phyloP scores from a whole-genome alignment of 2,113 vertebrate genomes.

The Acrocephalus kingi region DNA sequence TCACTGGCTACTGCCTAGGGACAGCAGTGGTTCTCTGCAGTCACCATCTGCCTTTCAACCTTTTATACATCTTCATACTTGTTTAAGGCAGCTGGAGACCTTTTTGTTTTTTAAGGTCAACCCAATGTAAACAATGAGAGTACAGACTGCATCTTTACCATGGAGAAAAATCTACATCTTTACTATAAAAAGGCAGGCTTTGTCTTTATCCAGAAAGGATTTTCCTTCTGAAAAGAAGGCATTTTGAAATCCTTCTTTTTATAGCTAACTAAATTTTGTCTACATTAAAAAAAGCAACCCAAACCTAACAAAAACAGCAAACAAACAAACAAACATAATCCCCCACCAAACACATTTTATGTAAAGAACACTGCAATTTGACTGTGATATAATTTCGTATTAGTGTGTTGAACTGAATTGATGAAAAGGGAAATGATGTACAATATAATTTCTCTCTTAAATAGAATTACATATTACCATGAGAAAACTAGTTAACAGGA shows the following conservation, averaged over 20 bases:
- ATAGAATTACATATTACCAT: neutral
- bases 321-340: neutral
- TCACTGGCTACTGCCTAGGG: neutral
- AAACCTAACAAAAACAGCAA: neutral
- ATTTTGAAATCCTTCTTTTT: neutral
- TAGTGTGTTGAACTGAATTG: neutral
- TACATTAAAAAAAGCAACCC: neutral
- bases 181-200: neutral
- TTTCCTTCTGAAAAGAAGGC: neutral
- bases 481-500: slow-evolving; percentile 24
- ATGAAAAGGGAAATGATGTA: neutral
- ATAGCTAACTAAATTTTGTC: neutral
- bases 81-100: neutral
- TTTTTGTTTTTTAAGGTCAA: neutral
- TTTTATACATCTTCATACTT: neutral
- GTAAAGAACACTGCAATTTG: neutral
- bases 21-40: neutral
- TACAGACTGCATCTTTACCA: neutral
- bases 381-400: neutral
- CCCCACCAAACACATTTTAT: neutral
- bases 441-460: neutral
- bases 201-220: neutral
- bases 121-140: neutral
- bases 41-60: neutral
- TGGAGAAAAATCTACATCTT: neutral